phyloP scores from a whole-genome alignment of 2,797 vertebrate species.

The Petrocephalus schoutedeni region DNA sequence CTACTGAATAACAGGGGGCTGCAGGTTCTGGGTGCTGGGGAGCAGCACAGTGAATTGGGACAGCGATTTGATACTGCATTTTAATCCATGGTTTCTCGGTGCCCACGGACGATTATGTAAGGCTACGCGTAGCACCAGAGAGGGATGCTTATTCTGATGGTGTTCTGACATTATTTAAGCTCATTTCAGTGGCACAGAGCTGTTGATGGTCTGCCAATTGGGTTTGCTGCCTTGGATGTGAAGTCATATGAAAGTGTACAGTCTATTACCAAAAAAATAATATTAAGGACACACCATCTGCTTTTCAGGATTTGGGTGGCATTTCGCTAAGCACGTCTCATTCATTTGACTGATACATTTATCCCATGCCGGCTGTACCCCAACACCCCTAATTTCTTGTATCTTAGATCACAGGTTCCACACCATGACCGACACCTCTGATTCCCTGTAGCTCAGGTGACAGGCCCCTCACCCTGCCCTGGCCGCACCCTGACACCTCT shows the following conservation, averaged over 20 bases:
- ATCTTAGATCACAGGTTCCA: background rate
- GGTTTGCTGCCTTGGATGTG: background rate
- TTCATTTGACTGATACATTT: background rate
- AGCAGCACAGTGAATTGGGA: constrained; percentile 51
- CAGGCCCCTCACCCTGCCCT: background rate
- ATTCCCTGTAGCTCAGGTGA: too few relatives aligned
- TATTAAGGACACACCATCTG: background rate
- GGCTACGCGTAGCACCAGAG: background rate
- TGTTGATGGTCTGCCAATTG: background rate
- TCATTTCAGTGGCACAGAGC: background rate
- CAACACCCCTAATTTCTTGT: background rate
- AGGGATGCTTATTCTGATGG: background rate
- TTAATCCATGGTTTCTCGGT: constrained; percentile 16
- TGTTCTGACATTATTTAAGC: background rate
- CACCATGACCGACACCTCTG: background rate
- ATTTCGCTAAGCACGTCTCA: background rate
- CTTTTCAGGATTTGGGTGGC: background rate
- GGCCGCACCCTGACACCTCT: background rate
- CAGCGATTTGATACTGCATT: constrained; percentile 30
- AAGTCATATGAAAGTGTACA: background rate
- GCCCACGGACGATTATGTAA: constrained; percentile 17
- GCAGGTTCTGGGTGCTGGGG: constrained; percentile 27
- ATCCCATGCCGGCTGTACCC: background rate
- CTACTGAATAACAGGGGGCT: constrained; percentile 42
- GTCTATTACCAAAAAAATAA: background rate